These are phyloP conservation scores for Aporrectodea caliginosa DNA, from an alignment of 1,140 invertebrate genomes.

Conservation along the genomic window DNA sequence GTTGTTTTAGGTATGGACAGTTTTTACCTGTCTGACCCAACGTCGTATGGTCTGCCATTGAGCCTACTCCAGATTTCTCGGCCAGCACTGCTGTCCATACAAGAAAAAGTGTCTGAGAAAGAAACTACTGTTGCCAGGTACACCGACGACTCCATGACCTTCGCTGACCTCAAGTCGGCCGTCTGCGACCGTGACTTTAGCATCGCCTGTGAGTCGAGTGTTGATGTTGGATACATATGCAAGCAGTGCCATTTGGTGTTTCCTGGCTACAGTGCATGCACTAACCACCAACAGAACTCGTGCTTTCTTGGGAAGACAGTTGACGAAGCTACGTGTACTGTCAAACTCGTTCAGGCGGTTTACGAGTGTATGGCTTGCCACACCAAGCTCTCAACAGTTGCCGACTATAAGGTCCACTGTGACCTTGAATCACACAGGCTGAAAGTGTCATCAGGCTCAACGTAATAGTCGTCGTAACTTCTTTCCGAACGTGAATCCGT, in stretches of 20 bases:
- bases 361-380: constrained; percentile 68
- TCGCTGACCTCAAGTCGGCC: constrained; percentile 50
- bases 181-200: constrained; percentile 46
- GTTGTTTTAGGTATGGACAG: constrained; percentile 45
- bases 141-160: constrained; percentile 56
- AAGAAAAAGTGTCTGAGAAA: constrained; percentile 52
- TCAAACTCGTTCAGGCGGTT: constrained; percentile 60
- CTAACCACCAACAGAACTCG: constrained; percentile 67
- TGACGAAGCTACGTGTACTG: constrained; percentile 43
- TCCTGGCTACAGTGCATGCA: constrained; percentile 66
- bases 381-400: not conserved
- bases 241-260: constrained; percentile 79
- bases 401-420: not conserved
- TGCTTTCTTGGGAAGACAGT: constrained; percentile 63
- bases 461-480: not conserved
- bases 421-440: not conserved
- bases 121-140: constrained; percentile 52
- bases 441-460: not conserved
- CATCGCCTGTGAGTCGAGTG: constrained; percentile 62
- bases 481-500: too few species aligned
- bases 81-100: constrained; percentile 57
- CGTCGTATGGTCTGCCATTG: constrained; percentile 57
- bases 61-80: constrained; percentile 58
- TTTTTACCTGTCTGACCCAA: constrained; percentile 54
- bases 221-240: constrained; percentile 78